A percentile compares a stretch with the other conserved stretches of the same genome.
phyloP scores from a whole-genome alignment of 2,797 vertebrate species.

The Simalia tracyae region DNA sequence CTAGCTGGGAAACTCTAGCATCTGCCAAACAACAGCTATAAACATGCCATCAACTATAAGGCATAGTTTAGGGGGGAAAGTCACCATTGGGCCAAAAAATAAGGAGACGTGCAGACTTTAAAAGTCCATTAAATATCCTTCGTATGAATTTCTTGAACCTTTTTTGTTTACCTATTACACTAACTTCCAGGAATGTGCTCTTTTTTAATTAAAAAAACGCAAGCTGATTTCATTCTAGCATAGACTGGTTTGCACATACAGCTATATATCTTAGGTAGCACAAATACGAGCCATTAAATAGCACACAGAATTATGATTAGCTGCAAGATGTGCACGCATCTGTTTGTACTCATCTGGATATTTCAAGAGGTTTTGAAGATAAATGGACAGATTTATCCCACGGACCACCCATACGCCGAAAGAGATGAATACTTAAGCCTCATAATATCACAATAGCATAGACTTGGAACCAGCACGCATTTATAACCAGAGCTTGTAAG shows the following conservation, averaged over 20 bases:
- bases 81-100: not conserved
- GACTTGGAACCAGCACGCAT: not conserved
- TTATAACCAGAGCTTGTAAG: not conserved
- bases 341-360: not conserved
- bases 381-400: accelerated
- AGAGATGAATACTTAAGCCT: not conserved
- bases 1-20: not conserved
- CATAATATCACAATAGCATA: not conserved
- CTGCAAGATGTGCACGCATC: not conserved
- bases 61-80: not conserved
- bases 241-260: not conserved
- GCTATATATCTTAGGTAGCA: not conserved
- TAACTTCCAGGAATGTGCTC: not conserved
- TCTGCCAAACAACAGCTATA: accelerated
- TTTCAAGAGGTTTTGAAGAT: not conserved
- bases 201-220: not conserved
- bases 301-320: not conserved
- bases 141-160: not conserved
- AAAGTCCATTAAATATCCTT: not conserved
- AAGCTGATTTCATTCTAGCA: not conserved
- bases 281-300: not conserved
- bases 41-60: not conserved
- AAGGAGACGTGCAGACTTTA: not conserved
- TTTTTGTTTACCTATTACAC: not conserved
- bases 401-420: not conserved